These are phyloP conservation scores for Drosophila mettleri DNA, from an alignment of 2,888 invertebrate species.

Conservation along the genomic window DNA sequence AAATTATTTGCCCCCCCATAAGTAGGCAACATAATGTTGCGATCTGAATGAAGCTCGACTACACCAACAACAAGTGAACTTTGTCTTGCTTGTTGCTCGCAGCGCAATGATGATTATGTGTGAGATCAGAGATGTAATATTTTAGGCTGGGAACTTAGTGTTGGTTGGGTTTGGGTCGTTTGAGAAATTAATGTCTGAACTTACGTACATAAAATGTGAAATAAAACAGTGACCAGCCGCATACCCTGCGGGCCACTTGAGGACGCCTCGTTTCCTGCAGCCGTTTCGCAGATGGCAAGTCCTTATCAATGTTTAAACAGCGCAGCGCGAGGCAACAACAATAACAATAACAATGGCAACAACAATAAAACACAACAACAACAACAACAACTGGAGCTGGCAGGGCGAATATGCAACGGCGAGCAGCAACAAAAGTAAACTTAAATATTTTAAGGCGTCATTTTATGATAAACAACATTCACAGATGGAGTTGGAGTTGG, in stretches of 20 bases:
- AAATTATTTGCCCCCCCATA: background rate
- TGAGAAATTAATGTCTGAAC: constrained; percentile 60
- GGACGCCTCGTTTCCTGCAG: constrained; percentile 1
- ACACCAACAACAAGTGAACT: background rate
- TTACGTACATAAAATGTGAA: constrained; percentile 54
- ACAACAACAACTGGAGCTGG: background rate
- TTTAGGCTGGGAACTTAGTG: background rate
- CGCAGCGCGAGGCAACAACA: constrained; percentile 33
- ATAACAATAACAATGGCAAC: background rate
- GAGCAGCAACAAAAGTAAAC: constrained; percentile 36
- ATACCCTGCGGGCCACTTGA: constrained; percentile 7
- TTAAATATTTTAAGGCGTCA: constrained; percentile 48
- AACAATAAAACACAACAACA: constrained; percentile 9
- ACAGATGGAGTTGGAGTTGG: constrained; percentile 5
- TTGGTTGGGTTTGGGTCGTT: background rate
- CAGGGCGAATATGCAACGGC: constrained; percentile 26
- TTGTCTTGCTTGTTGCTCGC: background rate
- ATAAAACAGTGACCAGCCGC: constrained; percentile 59
- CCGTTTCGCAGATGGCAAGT: constrained; percentile 32
- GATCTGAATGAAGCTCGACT: background rate
- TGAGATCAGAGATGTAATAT: constrained; percentile 2
- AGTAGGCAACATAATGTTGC: background rate
- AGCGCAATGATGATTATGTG: constrained; percentile 7
- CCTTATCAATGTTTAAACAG: constrained; percentile 77
- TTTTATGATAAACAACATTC: constrained; percentile 49